A percentile compares a stretch with the other conserved stretches of the same genome.
Evolutionary conservation across 1,140 invertebrate genomes (phyloP).

Genomic region (Papilio dardanus): DNA sequence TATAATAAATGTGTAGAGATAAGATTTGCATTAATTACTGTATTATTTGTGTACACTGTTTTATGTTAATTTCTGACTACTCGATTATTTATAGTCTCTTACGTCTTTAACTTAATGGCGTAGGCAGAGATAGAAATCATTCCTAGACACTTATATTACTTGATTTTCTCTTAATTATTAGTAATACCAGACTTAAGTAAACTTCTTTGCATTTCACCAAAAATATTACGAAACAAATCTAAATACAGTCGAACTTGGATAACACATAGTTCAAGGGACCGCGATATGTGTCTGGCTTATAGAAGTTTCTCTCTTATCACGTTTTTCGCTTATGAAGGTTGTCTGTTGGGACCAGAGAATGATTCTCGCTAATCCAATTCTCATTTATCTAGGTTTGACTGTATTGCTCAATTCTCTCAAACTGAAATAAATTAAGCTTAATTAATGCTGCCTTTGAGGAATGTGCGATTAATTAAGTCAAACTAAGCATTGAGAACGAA

Average conservation of each 20-base stretch:
- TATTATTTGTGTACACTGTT: slow-evolving; percentile 17
- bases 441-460: neutral
- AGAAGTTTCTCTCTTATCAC: no score
- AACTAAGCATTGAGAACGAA: slow-evolving; percentile 7
- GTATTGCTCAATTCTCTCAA: no score
- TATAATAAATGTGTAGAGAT: slow-evolving; percentile 32
- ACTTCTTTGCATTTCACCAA: neutral
- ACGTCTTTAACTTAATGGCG: slow-evolving; percentile 8
- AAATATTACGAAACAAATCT: no score
- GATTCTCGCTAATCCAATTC: no score
- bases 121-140: neutral
- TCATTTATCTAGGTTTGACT: no score
- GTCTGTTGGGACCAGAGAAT: no score
- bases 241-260: no score
- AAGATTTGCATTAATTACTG: slow-evolving; percentile 18
- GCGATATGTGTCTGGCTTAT: no score
- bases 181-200: neutral
- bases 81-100: neutral
- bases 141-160: neutral
- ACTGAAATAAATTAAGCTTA: neutral
- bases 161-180: neutral
- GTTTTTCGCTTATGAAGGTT: no score
- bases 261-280: no score
- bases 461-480: slow-evolving; percentile 14
- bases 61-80: slow-evolving; percentile 13